Base-by-base conservation (phyloP, 2,888 invertebrate genomes). In the Capitulum mitella region DNA sequence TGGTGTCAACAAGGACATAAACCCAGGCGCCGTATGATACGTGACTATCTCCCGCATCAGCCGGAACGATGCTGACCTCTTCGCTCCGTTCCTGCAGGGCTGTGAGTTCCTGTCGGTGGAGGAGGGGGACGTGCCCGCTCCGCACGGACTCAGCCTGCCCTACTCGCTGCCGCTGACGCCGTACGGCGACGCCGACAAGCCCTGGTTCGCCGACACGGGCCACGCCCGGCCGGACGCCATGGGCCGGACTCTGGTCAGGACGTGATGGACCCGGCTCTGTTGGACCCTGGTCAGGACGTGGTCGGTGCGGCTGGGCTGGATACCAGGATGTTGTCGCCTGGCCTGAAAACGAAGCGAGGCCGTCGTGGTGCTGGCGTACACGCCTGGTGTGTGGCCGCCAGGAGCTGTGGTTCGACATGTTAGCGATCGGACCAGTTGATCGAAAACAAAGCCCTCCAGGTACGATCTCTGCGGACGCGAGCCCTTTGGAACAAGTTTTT, bases 131-230 rank as follows among this genome's bases (percentile, higher is more conserved):
- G 14, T 77, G 12, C 43, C 77, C 34, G 61, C 79, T 19, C 51
- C 78, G 19, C 40, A 82, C 3, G 83, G 86, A 46, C 89, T 91
- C 82, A 90, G 92, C 0, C 86, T 96, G 79, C 93, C 94, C 0
- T 95, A 93, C 85, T 95, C 96, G 86, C 85, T 95, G 26, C 96
- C 96, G 0, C 88, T 93, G 0, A 89, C 88, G 0, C 90, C 91
- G 29, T 97, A 95, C 84, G 87, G 87, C 0, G 84, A 86, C 0
- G 88, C 87, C 70, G 94, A 94, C 88, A 88, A 88, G 26, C 84
- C 84, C 1, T 85, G 84, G 84, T 80, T 84, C 78, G 80, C 82
- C 74, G 82, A 83, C 79, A 80, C 79, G 0, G 26, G 51, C 26
- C 81, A 81, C 70, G 78, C 34, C 1, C 16, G 12, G 22, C 58